Percentiles rank a stretch among this genome's conserved stretches.
Evolutionary conservation across 1,140 invertebrate genomes (phyloP).

Genomic region (Amyelois transitella): DNA sequence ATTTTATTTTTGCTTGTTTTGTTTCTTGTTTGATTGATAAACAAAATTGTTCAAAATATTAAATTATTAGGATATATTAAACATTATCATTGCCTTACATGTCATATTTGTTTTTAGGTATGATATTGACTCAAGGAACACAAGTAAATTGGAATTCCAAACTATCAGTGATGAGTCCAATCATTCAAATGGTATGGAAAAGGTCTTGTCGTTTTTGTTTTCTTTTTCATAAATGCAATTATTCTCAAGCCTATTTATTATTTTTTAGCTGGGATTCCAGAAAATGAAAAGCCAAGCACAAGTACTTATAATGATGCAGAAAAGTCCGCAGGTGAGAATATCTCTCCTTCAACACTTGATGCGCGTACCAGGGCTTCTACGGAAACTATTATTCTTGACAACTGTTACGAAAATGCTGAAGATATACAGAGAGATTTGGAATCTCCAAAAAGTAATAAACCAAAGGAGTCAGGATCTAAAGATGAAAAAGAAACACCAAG

Average conservation of each 20-base stretch:
- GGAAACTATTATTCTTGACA: constrained; percentile 51
- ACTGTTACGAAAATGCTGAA: constrained; percentile 45
- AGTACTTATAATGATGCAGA: constrained; percentile 28
- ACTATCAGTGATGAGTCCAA: constrained; percentile 24
- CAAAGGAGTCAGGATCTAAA: background rate
- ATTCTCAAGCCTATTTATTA: constrained; percentile 9
- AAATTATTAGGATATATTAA: background rate
- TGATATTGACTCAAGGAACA: constrained; percentile 40
- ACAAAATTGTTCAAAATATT: too few species aligned
- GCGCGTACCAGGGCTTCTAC: constrained; percentile 43
- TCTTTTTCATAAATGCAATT: background rate
- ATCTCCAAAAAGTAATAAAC: constrained; percentile 16
- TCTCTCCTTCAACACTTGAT: constrained; percentile 29
- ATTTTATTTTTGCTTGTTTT: too few species aligned
- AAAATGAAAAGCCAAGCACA: constrained; percentile 24
- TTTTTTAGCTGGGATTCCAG: constrained; percentile 30
- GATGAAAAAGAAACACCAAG: constrained; percentile 12
- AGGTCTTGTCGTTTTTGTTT: background rate
- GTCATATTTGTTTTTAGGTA: constrained; percentile 28
- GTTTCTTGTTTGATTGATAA: too few species aligned
- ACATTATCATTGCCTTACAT: background rate
- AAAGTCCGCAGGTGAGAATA: constrained; percentile 45
- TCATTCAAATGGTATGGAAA: constrained; percentile 2
- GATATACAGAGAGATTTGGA: constrained; percentile 42
- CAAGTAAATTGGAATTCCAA: constrained; percentile 43